Evolutionary conservation across 2,113 vertebrate species (phyloP), one percentile per base, ranked within the genome.

Genomic region (Bombycilla garrulus): DNA sequence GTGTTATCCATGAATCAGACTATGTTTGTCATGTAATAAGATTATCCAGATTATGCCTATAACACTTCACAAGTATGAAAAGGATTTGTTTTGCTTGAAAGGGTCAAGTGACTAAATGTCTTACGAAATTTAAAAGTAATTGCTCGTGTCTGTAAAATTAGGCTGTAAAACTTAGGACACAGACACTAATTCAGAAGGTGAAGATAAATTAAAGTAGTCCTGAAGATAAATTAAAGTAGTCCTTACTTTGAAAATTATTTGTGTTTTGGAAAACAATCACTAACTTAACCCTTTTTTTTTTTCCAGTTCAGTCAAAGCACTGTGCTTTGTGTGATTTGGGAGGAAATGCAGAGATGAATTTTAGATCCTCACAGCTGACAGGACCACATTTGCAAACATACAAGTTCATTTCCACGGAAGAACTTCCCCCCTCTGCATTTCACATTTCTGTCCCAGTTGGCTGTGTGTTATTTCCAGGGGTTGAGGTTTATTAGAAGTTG

Each of bases 381-480:
- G 58, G 21, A 26, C 48, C 40, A 5, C 0, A 0, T 38, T 96
- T 70, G 36, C 67, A 70, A 35, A 61, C 1, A 0, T 6, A 25
- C 29, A 6, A 14, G 31, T 53, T 76, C 29, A 36, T 60, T 77
- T 72, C 67, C 60, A 23, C 0, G 0, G 58, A 16, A 50, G 64
- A 54, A 10, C 38, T 66, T 64, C 29, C 40, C 40, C 48, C 36
- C 23, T 3, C 1, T 33, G 40, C 44, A 4, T 80, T 80, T 40
- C 11, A 1, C 31, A 2, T 42, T 17, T 60, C 0, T 15, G 2
- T 28, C 38, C 4, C 18, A 14, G 57, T 7, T 85, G n/a, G 12
- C 61, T 81, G 47, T 8, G 26, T n/a, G 70, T 20, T 76, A 2
- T 57, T 90, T 48, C 66, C 44, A 56, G 71, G 13, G 73, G n/a